Evolutionary conservation across 2,113 vertebrate genomes (phyloP).

Genomic region (Orthonyx spaldingii): DNA sequence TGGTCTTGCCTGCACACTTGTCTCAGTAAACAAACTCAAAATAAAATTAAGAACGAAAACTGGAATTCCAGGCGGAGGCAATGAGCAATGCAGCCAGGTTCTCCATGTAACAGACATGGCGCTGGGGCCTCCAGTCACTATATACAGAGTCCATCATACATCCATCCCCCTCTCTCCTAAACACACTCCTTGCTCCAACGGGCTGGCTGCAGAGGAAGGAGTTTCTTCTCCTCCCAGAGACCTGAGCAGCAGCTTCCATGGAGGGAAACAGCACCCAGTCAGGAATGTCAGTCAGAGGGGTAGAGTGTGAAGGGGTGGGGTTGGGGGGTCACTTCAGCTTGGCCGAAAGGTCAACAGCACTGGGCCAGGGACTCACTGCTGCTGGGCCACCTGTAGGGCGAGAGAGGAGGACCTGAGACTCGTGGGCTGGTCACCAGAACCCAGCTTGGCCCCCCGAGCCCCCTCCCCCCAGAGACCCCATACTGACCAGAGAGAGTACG

Average conservation of each 20-base stretch:
- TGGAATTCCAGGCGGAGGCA: slow-evolving; percentile 69
- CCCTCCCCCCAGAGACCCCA: not conserved
- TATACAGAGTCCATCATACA: slow-evolving; percentile 61
- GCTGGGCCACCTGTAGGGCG: slow-evolving; percentile 72
- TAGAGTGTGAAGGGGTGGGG: slow-evolving; percentile 39
- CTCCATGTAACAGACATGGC: slow-evolving; percentile 74
- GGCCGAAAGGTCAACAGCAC: slow-evolving; percentile 43
- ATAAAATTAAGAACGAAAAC: slow-evolving; percentile 73
- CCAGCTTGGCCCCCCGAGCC: not conserved
- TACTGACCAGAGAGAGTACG: not conserved
- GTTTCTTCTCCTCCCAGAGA: slow-evolving; percentile 23
- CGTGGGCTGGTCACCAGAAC: not conserved
- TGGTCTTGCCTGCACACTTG: slow-evolving; percentile 66
- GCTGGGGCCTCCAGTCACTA: slow-evolving; percentile 71
- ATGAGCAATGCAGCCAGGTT: slow-evolving; percentile 66
- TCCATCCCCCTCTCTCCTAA: slow-evolving; percentile 50
- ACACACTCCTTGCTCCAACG: slow-evolving; percentile 68
- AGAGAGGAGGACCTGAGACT: not conserved
- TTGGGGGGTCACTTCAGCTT: slow-evolving; percentile 62
- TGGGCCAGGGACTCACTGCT: slow-evolving; percentile 69
- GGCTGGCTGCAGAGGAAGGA: slow-evolving; percentile 57
- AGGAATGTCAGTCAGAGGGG: slow-evolving; percentile 68
- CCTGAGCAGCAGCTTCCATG: slow-evolving; percentile 62
- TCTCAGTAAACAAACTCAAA: slow-evolving; percentile 75
- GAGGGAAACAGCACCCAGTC: slow-evolving; percentile 57